Conservation (phyloP, 2,113 vertebrate genomes). For the Silurus glanis region DNA sequence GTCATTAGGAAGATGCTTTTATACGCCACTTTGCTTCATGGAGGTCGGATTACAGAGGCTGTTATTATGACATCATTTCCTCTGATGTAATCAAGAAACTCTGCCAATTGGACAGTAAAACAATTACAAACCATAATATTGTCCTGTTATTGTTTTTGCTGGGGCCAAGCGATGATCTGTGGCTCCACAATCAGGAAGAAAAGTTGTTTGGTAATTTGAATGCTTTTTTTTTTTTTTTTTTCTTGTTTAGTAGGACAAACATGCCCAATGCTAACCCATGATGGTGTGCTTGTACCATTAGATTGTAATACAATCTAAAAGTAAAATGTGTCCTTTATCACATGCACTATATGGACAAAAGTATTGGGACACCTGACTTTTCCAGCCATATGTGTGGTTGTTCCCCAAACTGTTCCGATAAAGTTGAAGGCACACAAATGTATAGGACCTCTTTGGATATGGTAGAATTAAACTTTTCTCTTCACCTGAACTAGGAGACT, state of each 20-base stretch:
- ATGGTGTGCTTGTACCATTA: neutral
- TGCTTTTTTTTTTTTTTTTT: neutral
- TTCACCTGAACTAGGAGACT: too few relatives aligned
- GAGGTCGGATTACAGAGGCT: conserved; percentile 22
- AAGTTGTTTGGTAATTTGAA: neutral
- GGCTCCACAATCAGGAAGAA: neutral
- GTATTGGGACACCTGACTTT: too few relatives aligned
- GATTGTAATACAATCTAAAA: neutral
- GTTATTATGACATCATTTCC: conserved; percentile 29
- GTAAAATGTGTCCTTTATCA: neutral
- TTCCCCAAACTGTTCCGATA: too few relatives aligned
- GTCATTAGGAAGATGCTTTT: conserved; percentile 20
- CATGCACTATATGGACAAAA: neutral
- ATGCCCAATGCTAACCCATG: neutral
- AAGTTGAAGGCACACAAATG: too few relatives aligned
- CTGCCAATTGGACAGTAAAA: conserved; percentile 2
- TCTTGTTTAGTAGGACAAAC: neutral
- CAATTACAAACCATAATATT: conserved; percentile 4
- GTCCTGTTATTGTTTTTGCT: neutral
- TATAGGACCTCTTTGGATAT: too few relatives aligned
- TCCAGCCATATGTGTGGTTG: too few relatives aligned
- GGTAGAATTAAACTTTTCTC: too few relatives aligned
- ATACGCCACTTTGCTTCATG: neutral
- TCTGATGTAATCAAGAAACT: conserved; percentile 20
- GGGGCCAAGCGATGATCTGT: neutral